Percentiles rank a stretch among this genome's conserved stretches.
Evolutionary conservation across 2,113 vertebrate species (phyloP).

Genomic region (Corythoichthys haematopterus): DNA sequence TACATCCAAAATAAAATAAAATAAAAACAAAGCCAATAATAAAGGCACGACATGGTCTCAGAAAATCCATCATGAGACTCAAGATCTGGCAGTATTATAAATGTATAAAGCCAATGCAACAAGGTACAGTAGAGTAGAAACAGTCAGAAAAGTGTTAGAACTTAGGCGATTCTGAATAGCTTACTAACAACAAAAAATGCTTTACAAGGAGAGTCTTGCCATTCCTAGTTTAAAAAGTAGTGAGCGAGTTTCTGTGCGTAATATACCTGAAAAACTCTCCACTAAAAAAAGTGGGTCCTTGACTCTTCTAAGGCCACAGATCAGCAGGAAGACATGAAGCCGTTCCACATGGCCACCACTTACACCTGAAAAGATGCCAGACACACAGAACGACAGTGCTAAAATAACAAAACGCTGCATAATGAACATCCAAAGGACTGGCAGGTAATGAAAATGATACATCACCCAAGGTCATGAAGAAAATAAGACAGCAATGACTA

Average conservation of each 20-base stretch:
- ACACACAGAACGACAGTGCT: constrained; percentile 39
- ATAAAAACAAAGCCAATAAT: neutral
- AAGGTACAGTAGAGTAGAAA: neutral
- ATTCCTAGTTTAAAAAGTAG: neutral
- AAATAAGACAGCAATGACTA: constrained; percentile 63
- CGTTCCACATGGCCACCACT: constrained; percentile 32
- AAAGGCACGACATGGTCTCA: neutral
- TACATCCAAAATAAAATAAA: neutral
- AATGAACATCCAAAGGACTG: constrained; percentile 59
- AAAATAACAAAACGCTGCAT: constrained; percentile 62
- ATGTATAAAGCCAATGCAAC: constrained; percentile 12
- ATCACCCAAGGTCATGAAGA: constrained; percentile 67
- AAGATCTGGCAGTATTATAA: constrained; percentile 23
- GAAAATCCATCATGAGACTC: constrained; percentile 11
- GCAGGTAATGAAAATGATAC: constrained; percentile 68
- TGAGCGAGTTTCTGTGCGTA: neutral
- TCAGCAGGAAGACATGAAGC: constrained; percentile 75
- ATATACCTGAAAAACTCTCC: constrained; percentile 77
- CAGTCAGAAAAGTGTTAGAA: neutral
- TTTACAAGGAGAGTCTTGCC: neutral
- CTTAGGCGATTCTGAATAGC: neutral
- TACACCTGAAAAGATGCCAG: constrained; percentile 67
- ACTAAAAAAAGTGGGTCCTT: constrained; percentile 87
- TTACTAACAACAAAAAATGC: neutral
- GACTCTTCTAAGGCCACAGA: constrained; percentile 85